Percentiles rank a stretch among this genome's conserved stretches.
Conservation (phyloP, 2,797 vertebrate genomes). For the Enteromius treurensis region DNA sequence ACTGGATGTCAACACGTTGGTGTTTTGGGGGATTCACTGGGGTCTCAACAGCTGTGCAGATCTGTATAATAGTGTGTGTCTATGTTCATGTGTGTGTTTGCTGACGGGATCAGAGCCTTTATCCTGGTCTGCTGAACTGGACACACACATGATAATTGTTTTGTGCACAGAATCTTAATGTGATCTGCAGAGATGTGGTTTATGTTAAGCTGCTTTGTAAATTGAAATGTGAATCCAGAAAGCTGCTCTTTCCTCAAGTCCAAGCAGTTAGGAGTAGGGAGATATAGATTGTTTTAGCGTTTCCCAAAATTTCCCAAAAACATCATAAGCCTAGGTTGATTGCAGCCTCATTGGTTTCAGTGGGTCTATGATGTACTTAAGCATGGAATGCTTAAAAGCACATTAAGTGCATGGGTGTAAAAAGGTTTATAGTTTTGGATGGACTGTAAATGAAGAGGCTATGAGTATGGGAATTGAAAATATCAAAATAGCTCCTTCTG, state of each 20-base stretch:
- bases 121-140: slow-evolving; percentile 3
- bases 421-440: no score
- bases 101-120: slow-evolving; percentile 67
- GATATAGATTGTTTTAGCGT: not conserved
- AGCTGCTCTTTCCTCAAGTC: not conserved
- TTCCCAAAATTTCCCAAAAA: no score
- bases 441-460: no score
- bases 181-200: slow-evolving; percentile 8
- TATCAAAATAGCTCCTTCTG: no score
- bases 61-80: slow-evolving; percentile 11
- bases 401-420: no score
- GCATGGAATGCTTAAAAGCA: no score
- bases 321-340: no score
- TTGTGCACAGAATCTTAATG: slow-evolving; percentile 29
- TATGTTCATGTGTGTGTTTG: slow-evolving; percentile 73
- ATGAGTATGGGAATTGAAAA: no score
- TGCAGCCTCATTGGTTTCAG: no score
- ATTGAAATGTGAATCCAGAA: not conserved
- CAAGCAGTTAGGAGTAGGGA: not conserved
- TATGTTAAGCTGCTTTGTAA: not conserved
- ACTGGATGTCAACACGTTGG: not conserved
- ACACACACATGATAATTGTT: slow-evolving; percentile 31
- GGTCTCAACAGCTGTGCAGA: slow-evolving; percentile 75
- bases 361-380: no score
- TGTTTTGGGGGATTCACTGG: slow-evolving; percentile 15